Conservation (phyloP, 2,797 vertebrate genomes). For the Lutjanus argentimaculatus region DNA sequence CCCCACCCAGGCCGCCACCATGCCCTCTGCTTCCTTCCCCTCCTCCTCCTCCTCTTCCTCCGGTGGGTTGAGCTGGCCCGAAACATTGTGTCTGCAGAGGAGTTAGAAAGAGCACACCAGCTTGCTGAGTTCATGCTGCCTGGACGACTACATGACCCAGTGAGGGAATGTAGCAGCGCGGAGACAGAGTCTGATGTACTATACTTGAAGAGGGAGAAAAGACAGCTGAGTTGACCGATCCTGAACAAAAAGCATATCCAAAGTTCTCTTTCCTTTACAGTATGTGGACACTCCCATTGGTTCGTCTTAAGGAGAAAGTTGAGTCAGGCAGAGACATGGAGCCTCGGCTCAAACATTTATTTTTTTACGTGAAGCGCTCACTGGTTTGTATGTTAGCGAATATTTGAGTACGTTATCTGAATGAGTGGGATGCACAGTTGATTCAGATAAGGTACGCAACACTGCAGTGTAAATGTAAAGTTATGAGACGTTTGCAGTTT, state of each 20-base stretch:
- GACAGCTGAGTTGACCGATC: conserved; percentile 55
- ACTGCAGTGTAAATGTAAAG: conserved; percentile 65
- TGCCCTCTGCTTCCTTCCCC: conserved; percentile 48
- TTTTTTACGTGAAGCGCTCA: conserved; percentile 70
- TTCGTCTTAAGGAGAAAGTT: conserved; percentile 58
- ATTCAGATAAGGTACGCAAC: conserved; percentile 53
- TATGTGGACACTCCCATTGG: conserved; percentile 53
- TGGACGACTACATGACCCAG: conserved; percentile 39
- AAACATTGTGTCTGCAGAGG: conserved; percentile 51
- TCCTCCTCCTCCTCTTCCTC: conserved; percentile 47
- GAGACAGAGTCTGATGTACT: conserved; percentile 52
- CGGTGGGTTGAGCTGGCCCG: conserved; percentile 54
- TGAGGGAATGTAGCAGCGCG: conserved; percentile 49
- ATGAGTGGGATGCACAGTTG: conserved; percentile 48
- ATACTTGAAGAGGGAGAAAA: conserved; percentile 77
- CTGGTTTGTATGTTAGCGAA: conserved; percentile 68
- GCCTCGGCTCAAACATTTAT: conserved; percentile 68
- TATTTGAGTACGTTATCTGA: conserved; percentile 63
- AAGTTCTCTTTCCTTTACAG: conserved; percentile 53
- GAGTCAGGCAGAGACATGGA: conserved; percentile 49
- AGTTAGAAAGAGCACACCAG: conserved; percentile 42
- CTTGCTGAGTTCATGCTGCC: conserved; percentile 35
- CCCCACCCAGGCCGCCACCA: conserved; percentile 38
- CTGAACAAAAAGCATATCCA: conserved; percentile 75
- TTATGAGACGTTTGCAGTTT: conserved; percentile 63